Base-by-base conservation (phyloP, 2,888 invertebrate genomes). In the Oxytorus armatus region DNA sequence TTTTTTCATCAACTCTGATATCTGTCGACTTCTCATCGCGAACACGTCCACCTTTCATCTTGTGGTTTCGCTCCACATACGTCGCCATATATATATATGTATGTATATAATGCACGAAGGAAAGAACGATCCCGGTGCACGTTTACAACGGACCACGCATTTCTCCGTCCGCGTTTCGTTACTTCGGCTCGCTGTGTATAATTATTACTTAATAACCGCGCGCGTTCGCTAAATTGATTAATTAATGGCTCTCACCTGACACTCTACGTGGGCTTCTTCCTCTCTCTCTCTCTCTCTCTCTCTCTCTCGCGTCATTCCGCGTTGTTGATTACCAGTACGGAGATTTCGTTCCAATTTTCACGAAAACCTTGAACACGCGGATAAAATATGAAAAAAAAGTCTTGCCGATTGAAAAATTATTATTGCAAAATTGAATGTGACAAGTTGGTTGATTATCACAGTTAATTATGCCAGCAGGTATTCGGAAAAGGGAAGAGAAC, bases 121-220 rank as follows among this genome's bases (percentile, higher is more conserved):
- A 68, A 75, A 53, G 57, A 70, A 59, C 44, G 57, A 44, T 61
- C 73, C 59, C 44, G 57, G 36, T 61, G 66, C 59, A 68, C 55
- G 73, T 47, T 72, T 61, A 39, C 47, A 63, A 74, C 68, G 79
- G 84, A 77, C 79, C 77, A 74, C 68, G 79, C 84, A 77, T 81
- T 78, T 79, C 78, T 72, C 68, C 78, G 77, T 65, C 81, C 79
- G 75, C n/a, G n/a, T n/a, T 79, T 68, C 78, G 55, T 80, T 77
- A 75, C 49, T 77, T 73, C 82, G 76, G 59, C 84, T 82, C 70
- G n/a, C n/a, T n/a, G n/a, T n/a, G n/a, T 81, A 72, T 83, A 85
- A 86, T 85, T 84, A 84, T 85, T 85, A 84, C 83, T 82, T 85
- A 85, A 85, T 85, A 85, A 86, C 83, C 76, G 61, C 80, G 63